Percentiles rank a stretch among this genome's conserved stretches.
Evolutionary conservation across 2,888 invertebrate species (phyloP).

Genomic region (Drosophila cognata): DNA sequence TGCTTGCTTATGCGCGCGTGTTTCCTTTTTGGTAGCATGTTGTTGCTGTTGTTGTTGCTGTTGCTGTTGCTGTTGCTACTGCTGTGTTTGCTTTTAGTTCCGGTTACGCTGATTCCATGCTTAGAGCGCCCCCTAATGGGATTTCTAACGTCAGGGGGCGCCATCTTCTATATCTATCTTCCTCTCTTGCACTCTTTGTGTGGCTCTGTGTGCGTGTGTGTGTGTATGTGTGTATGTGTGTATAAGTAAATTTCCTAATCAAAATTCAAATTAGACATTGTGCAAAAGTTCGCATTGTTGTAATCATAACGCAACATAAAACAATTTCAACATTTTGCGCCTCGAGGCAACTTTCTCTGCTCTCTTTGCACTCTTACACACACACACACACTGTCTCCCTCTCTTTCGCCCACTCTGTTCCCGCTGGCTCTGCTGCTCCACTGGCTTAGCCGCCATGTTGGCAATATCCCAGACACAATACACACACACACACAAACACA

Average conservation of each 20-base stretch:
- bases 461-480: slow-evolving; percentile 60
- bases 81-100: slow-evolving; percentile 74
- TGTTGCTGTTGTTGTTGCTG: slow-evolving; percentile 10
- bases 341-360: slow-evolving; percentile 50
- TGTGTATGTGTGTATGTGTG: slow-evolving; percentile 45
- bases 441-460: slow-evolving; percentile 66
- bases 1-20: slow-evolving; percentile 79
- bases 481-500: slow-evolving; percentile 43
- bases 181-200: slow-evolving; percentile 12
- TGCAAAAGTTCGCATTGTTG: slow-evolving; percentile 78
- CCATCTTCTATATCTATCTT: slow-evolving; percentile 61
- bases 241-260: slow-evolving; percentile 84
- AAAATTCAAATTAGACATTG: slow-evolving; percentile 84
- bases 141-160: slow-evolving; percentile 61
- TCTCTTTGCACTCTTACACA: neutral
- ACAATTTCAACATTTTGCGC: slow-evolving; percentile 78
- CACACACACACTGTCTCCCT: neutral
- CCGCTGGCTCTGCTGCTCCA: slow-evolving; percentile 11
- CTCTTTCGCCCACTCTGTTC: neutral
- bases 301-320: slow-evolving; percentile 77
- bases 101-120: slow-evolving; percentile 79
- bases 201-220: slow-evolving; percentile 12
- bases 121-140: slow-evolving; percentile 78
- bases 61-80: slow-evolving; percentile 3
- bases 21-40: slow-evolving; percentile 49